Evolutionary conservation across 2,888 invertebrate species (phyloP).

Genomic region (Acheta domesticus): DNA sequence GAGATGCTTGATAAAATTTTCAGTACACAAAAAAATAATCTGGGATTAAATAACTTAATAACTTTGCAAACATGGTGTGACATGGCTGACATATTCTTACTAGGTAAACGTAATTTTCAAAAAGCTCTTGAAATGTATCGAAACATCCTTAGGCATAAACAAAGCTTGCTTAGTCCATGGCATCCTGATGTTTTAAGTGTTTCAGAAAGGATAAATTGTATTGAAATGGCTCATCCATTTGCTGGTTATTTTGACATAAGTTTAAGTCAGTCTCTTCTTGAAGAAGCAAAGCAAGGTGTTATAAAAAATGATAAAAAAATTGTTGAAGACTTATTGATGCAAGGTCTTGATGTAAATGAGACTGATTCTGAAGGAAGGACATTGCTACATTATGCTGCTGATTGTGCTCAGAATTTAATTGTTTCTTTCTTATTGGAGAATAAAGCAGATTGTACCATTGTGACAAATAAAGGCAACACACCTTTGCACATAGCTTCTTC

Average conservation of each 20-base stretch:
- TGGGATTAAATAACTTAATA: neutral
- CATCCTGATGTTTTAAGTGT: neutral
- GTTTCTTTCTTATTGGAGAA: slow-evolving; percentile 35
- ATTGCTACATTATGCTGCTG: slow-evolving; percentile 38
- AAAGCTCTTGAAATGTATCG: neutral
- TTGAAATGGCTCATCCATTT: neutral
- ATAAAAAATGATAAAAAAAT: neutral
- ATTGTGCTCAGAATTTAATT: slow-evolving; percentile 29
- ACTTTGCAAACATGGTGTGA: neutral
- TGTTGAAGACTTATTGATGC: slow-evolving; percentile 23
- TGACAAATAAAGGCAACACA: neutral
- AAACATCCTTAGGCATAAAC: neutral
- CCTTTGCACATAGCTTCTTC: slow-evolving; percentile 21
- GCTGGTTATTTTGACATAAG: neutral
- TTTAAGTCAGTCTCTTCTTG: neutral
- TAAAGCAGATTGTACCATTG: slow-evolving; percentile 33
- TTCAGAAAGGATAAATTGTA: neutral
- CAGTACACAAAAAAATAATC: neutral
- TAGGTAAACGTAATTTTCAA: neutral
- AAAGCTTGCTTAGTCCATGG: neutral
- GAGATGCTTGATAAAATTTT: neutral
- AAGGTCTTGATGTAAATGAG: slow-evolving; percentile 19
- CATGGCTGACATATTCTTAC: neutral
- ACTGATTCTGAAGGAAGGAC: slow-evolving; percentile 33
- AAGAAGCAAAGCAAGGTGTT: neutral